A percentile compares a stretch with the other conserved stretches of the same genome.
phyloP scores from a whole-genome alignment of 2,888 invertebrate species.

The Diploptera punctata region DNA sequence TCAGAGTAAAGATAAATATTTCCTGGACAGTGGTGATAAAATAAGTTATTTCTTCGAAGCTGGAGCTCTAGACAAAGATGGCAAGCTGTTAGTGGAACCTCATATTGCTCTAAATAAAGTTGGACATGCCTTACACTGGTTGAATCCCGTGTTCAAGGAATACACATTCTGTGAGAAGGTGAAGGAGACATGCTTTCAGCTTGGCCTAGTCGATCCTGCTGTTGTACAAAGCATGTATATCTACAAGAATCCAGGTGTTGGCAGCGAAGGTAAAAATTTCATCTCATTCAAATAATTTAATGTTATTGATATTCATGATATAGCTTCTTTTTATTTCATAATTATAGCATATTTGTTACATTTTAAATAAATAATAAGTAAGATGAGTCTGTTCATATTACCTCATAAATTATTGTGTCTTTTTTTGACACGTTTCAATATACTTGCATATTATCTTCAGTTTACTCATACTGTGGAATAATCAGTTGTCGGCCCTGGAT shows the following conservation, averaged over 20 bases:
- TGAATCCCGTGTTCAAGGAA: conserved; percentile 80
- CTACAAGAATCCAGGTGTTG: conserved; percentile 92
- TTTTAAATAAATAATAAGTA: no score
- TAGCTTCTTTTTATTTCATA: no score
- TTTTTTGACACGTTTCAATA: no score
- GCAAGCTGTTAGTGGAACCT: conserved; percentile 73
- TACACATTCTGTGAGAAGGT: conserved; percentile 86
- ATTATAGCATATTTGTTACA: no score
- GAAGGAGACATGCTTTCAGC: conserved; percentile 73
- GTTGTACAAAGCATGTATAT: conserved; percentile 98
- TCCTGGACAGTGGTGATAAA: conserved; percentile 91
- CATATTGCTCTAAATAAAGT: conserved; percentile 78
- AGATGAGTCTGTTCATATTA: no score
- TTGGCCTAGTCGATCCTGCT: conserved; percentile 80
- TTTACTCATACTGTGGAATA: no score
- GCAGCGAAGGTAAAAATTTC: conserved; percentile 91
- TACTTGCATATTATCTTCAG: no score
- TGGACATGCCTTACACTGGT: conserved; percentile 86
- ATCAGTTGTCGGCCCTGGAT: no score
- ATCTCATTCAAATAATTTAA: no score
- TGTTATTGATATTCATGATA: no score
- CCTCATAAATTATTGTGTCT: no score
- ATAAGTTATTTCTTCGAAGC: conserved; percentile 91
- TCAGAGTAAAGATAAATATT: conserved; percentile 76
- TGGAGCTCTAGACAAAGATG: conserved; percentile 76